Conservation (phyloP, 1,140 invertebrate species). For the Mamestra configurata region DNA sequence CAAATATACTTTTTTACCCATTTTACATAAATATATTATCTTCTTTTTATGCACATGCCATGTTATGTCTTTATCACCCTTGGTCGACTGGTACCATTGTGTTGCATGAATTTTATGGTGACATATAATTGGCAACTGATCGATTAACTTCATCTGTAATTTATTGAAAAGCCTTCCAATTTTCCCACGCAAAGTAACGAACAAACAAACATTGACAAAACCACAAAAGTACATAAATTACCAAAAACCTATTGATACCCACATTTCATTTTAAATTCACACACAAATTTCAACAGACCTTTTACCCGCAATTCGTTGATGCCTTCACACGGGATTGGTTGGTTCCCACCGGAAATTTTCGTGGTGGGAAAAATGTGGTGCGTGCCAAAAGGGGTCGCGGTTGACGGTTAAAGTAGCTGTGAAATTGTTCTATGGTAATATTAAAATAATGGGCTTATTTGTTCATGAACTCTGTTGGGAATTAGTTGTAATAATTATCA, state of each 20-base stretch:
- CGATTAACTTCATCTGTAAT: too few relatives aligned
- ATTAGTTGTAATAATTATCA: too few relatives aligned
- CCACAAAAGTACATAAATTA: constrained; percentile 26
- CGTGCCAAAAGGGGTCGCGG: constrained; percentile 35
- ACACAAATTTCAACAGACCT: constrained; percentile 27
- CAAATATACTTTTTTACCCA: too few relatives aligned
- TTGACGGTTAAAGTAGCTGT: constrained; percentile 31
- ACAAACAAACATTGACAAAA: constrained; percentile 15
- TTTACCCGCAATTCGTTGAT: constrained; percentile 11
- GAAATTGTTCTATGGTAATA: constrained; percentile 16
- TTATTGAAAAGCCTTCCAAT: neutral
- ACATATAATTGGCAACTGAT: too few relatives aligned
- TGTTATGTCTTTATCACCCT: too few relatives aligned
- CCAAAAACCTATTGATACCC: constrained; percentile 23
- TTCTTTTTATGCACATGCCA: too few relatives aligned
- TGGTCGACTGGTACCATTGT: too few relatives aligned
- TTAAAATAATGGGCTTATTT: too few relatives aligned
- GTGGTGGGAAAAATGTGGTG: constrained; percentile 35
- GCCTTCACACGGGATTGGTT: constrained; percentile 9
- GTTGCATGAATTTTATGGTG: too few relatives aligned
- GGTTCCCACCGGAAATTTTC: constrained; percentile 27
- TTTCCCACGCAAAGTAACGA: neutral
- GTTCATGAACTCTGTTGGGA: too few relatives aligned
- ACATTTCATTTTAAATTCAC: constrained; percentile 14
- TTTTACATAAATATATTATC: too few relatives aligned